A percentile compares a stretch with the other conserved stretches of the same genome.
These are phyloP conservation scores for Garra rufa DNA, from an alignment of 2,113 vertebrate species.

Conservation along the genomic window DNA sequence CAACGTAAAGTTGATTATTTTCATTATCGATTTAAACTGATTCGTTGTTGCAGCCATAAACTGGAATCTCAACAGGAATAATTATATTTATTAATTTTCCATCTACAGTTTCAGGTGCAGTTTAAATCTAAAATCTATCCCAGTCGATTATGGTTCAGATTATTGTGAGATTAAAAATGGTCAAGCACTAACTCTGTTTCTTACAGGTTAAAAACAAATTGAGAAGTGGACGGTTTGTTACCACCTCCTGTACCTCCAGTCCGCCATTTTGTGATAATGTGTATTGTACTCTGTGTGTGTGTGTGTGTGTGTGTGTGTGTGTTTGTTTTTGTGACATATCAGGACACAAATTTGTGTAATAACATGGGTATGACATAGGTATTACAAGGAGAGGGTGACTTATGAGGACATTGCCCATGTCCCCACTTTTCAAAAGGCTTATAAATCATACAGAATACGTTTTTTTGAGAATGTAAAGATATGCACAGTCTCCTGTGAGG, in stretches of 20 bases:
- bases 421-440: too few species aligned
- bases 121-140: neutral
- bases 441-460: too few species aligned
- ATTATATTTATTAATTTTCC: neutral
- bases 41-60: too few species aligned
- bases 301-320: constrained; percentile 28
- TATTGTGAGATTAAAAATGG: constrained; percentile 30
- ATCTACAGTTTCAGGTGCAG: neutral
- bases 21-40: too few species aligned
- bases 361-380: too few species aligned
- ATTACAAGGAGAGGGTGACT: too few species aligned
- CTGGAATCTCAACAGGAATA: neutral
- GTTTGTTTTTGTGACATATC: too few species aligned
- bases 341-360: too few species aligned
- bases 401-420: too few species aligned
- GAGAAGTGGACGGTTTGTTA: neutral
- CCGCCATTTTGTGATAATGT: neutral
- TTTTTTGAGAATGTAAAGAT: too few species aligned
- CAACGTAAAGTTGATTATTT: too few species aligned
- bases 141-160: constrained; percentile 14
- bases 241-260: neutral
- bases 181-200: constrained; percentile 36
- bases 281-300: neutral
- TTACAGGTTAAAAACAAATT: neutral
- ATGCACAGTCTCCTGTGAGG: too few species aligned